Evolutionary conservation across 2,797 vertebrate genomes (phyloP).

Genomic region (Crax fasciolata): DNA sequence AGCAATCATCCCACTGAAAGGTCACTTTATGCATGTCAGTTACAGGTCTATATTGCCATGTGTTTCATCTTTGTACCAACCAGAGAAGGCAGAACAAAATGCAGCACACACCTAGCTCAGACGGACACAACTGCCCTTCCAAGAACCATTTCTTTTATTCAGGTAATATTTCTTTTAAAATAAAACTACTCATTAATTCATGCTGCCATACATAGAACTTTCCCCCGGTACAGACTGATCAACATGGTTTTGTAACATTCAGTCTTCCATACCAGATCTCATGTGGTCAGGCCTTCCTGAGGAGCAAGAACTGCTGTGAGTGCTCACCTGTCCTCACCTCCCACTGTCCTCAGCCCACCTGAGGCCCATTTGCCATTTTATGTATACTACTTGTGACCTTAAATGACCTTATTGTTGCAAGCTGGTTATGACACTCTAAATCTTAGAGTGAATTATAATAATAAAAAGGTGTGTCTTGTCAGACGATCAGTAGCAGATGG

Average conservation of each 20-base stretch:
- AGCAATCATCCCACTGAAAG: neutral
- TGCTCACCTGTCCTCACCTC: rapidly evolving
- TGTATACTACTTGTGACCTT: neutral
- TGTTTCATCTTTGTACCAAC: no score
- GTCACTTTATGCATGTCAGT: neutral
- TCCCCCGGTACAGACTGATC: neutral
- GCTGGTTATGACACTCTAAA: neutral
- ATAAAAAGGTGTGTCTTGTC: neutral
- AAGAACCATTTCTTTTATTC: neutral
- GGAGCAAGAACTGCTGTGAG: neutral
- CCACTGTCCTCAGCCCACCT: neutral
- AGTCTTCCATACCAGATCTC: neutral
- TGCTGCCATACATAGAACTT: neutral
- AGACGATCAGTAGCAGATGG: neutral
- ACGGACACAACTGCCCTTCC: neutral
- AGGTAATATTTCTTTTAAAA: neutral
- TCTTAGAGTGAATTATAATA: neutral
- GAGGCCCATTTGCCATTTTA: neutral
- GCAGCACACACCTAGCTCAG: rapidly evolving
- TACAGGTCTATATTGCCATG: neutral
- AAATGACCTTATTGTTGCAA: neutral
- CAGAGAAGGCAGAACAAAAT: neutral
- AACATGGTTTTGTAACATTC: rapidly evolving
- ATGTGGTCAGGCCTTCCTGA: no score
- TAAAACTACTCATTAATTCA: neutral